Evolutionary conservation across 2,797 vertebrate species (phyloP).

Genomic region (Falco naumanni): DNA sequence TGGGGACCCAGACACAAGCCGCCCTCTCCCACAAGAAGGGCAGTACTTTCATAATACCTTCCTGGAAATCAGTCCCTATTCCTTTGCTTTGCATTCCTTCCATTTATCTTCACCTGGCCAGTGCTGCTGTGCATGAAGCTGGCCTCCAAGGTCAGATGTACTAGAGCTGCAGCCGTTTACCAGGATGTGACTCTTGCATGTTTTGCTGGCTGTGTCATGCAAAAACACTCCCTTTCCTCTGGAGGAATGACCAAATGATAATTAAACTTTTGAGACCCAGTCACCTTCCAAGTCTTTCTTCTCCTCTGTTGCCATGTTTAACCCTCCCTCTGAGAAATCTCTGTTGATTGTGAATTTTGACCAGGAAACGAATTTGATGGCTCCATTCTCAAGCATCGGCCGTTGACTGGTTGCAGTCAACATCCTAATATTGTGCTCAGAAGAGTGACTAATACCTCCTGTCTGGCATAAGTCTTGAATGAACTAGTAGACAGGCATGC

Average conservation of each 20-base stretch:
- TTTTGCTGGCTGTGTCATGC: slow-evolving; percentile 47
- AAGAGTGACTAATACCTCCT: slow-evolving; percentile 76
- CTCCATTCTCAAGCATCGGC: neutral
- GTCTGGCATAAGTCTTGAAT: slow-evolving; percentile 69
- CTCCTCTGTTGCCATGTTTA: neutral
- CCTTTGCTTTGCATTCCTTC: neutral
- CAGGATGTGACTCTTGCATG: slow-evolving; percentile 58
- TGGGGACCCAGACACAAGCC: neutral
- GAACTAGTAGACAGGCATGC: slow-evolving; percentile 73
- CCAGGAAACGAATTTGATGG: slow-evolving; percentile 6
- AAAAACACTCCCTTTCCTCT: slow-evolving; percentile 49
- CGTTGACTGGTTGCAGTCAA: slow-evolving; percentile 36
- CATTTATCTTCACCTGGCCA: neutral
- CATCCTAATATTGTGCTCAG: slow-evolving; percentile 70
- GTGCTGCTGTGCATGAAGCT: neutral
- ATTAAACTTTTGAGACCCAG: neutral
- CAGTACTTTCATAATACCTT: neutral
- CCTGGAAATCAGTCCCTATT: neutral
- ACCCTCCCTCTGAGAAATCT: neutral
- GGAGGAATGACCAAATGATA: neutral
- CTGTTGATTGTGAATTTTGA: neutral
- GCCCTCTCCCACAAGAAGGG: neutral
- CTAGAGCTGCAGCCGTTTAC: neutral
- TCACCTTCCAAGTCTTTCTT: neutral
- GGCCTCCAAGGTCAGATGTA: neutral